Base-by-base conservation (phyloP, 2,113 vertebrate genomes). In the Scophthalmus maximus region DNA sequence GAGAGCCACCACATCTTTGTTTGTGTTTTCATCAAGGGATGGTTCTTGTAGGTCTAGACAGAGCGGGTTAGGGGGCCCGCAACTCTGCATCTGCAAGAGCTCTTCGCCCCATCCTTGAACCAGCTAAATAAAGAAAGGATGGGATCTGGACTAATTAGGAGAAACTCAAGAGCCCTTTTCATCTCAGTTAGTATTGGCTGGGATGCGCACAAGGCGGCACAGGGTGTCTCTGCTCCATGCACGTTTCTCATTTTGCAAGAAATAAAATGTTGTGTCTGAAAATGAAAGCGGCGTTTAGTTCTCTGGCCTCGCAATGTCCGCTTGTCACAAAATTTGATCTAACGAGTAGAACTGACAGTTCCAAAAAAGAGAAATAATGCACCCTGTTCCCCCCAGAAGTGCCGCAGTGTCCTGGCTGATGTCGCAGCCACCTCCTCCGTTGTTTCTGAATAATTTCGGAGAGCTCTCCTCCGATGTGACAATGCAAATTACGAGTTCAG, bases 301-400 rank as follows among this genome's bases (percentile, higher is more conserved):
- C 64, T 44, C 53, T 25, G 15, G 30, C 23, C 36, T 55, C 58
- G 23, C 42, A n/a, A n/a, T 63, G 69, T 78, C 63, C 27, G 67
- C 72, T 78, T 68, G 56, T 73, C 52, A 53, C 70, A 64, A n/a
- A n/a, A 34, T 67, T 84, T 60, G 47, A 63, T 49, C 51, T 63
- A 26, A 76, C 51, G 65, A 57, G 50, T 65, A 57, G 50, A 66
- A 52, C 14, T 73, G 83, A 77, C 78, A 67, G 30, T 26, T 73
- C 52, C 40, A 71, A 82, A 74, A 52, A 50, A 17, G 38, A 83
- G 73, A 60, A 82, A 66, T 72, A 78, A 87, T 78, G 65, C 6
- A 38, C 68, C 65, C 20, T 15, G 53, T 46, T 68, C 32, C 4
- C 63, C 64, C 34, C 8, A 49, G 34, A 75, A 75, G 63, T 63